Evolutionary conservation across 2,888 invertebrate genomes (phyloP).

Genomic region (Panorpa germanica): DNA sequence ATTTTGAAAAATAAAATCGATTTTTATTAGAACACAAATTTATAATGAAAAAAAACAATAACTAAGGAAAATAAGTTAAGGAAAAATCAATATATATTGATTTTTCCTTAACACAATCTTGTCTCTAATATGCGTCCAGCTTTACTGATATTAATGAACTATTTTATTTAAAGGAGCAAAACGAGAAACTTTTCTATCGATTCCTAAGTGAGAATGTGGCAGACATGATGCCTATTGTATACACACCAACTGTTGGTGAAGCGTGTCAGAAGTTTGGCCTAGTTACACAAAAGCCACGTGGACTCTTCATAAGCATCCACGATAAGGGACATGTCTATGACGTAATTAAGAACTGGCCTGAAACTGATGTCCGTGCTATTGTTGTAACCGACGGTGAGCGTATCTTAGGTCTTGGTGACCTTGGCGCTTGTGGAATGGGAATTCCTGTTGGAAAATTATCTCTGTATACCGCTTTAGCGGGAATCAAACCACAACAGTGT

Average conservation of each 20-base stretch:
- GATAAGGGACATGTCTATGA: conserved; percentile 92
- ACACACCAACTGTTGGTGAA: conserved; percentile 93
- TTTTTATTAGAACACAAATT: no score
- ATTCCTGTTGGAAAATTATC: conserved; percentile 96
- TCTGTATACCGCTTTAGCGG: conserved; percentile 91
- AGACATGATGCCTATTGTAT: conserved; percentile 94
- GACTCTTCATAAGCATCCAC: conserved; percentile 89
- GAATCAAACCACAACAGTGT: conserved; percentile 88
- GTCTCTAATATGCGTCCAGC: conserved; percentile 1
- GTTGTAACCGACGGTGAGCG: conserved; percentile 98
- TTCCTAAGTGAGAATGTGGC: conserved; percentile 73
- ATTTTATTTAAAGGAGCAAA: conserved; percentile 52
- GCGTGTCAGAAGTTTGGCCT: conserved; percentile 96
- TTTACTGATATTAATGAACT: conserved; percentile 6
- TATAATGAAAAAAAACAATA: no score
- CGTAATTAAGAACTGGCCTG: conserved; percentile 67
- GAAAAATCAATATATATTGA: no score
- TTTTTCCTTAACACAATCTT: no score
- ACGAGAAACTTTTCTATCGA: conserved; percentile 90
- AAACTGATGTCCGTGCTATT: conserved; percentile 67
- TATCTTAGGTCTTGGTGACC: conserved; percentile 91
- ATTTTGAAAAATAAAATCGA: no score
- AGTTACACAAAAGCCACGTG: conserved; percentile 77
- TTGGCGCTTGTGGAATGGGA: conserved; percentile 97
- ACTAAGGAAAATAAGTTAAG: no score